A percentile compares a stretch with the other conserved stretches of the same genome.
Conservation (phyloP, 64 coral and sea anemone genomes). For the Orbicella faveolata region DNA sequence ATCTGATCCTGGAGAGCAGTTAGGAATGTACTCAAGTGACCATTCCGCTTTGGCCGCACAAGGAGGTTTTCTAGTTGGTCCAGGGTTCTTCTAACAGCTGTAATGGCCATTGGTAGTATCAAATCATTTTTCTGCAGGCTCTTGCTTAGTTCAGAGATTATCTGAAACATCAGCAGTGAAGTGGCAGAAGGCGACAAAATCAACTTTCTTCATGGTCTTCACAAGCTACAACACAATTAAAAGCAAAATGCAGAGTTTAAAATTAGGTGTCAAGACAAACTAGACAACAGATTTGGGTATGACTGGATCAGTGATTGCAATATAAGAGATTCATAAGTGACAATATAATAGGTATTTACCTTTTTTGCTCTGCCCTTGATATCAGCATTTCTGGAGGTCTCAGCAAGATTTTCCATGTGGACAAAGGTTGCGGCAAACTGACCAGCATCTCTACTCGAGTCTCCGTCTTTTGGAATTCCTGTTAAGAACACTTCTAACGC, state of each 20-base stretch:
- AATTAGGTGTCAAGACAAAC: neutral
- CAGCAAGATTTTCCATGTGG: constrained; percentile 42
- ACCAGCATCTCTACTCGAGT: constrained; percentile 46
- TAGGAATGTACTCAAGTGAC: too few relatives aligned
- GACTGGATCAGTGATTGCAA: neutral
- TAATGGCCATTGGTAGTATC: too few relatives aligned
- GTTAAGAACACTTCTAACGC: constrained; percentile 11
- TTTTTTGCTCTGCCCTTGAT: constrained; percentile 55
- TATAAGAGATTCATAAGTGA: neutral
- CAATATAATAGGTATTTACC: constrained; percentile 38
- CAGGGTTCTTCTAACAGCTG: too few relatives aligned
- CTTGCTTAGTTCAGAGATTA: too few relatives aligned
- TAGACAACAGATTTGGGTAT: neutral
- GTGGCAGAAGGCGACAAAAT: too few relatives aligned
- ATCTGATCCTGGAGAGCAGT: too few relatives aligned
- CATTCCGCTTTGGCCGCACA: too few relatives aligned
- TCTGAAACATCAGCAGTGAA: too few relatives aligned
- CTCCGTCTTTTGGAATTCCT: constrained; percentile 27
- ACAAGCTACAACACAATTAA: too few relatives aligned
- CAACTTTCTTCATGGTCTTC: too few relatives aligned
- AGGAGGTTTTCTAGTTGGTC: too few relatives aligned
- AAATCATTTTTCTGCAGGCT: too few relatives aligned
- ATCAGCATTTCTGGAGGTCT: constrained; percentile 44
- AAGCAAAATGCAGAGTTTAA: neutral
- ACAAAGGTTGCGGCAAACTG: constrained; percentile 48